Base-by-base conservation (phyloP, 2,888 invertebrate species). In the Scaptomyza parva region DNA sequence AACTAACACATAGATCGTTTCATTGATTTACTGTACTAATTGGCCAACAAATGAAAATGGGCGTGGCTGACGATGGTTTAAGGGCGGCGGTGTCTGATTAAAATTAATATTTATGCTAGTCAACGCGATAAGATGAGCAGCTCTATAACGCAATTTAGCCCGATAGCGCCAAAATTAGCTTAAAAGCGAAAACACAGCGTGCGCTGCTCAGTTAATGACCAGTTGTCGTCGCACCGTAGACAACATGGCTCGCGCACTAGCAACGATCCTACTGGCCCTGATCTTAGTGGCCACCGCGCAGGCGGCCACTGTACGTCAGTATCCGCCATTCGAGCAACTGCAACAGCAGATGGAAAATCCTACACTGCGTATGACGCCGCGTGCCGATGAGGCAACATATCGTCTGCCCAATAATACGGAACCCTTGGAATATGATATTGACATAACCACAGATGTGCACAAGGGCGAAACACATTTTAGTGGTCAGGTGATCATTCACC, bases 351-450 rank as follows among this genome's bases (percentile, higher is more conserved):
- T 77, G 3, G 85, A 82, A 51, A 61, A 76, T 59, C 82, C 86
- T 9, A 82, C 55, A 28, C 30, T 26, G 5, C 78, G 86, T 1
- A 22, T 48, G 2, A 18, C 39, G 1, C 47, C 69, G 20, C 70
- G 68, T 40, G 85, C 72, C 28, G 62, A 82, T 9, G 69, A 70
- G 18, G 44, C 41, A 0, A 86, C 78, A 41, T 94, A 94, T 87
- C 92, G 93, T 0, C 90, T 95, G 9, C 94, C 95, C 0, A 90
- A 89, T 3, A 91, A 92, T 68, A 92, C 94, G 51, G 85, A 83
- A 0, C 94, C 94, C 0, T 68, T 84, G 7, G 93, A 93, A 78
- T 95, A 94, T 83, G 92, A 92, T 75, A 61, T 91, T 2, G 65
- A 65, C 7, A 44, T 91, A n/a, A 55, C 59, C 2, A 91, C 91